phyloP scores from a whole-genome alignment of 2,888 invertebrate species.

The Agrotis segetum region DNA sequence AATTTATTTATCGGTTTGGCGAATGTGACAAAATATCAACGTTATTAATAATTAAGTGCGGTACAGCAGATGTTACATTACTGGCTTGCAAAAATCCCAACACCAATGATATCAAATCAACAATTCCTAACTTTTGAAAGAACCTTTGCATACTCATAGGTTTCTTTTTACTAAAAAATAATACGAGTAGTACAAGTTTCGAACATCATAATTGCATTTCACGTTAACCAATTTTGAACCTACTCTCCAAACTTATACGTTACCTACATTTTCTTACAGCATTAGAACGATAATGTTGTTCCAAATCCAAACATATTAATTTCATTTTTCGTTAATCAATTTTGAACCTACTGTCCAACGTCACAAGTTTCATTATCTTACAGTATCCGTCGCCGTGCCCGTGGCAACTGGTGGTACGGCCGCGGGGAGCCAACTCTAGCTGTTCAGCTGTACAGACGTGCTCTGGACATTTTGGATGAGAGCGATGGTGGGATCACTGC shows the following conservation, averaged over 20 bases:
- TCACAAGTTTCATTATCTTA: conserved; percentile 24
- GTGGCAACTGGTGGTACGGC: conserved; percentile 98
- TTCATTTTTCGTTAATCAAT: neutral
- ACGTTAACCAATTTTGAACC: neutral
- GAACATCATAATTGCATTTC: neutral
- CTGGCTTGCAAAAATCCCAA: neutral
- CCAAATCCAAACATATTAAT: neutral
- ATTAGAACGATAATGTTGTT: too few species aligned
- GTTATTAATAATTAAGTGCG: too few species aligned
- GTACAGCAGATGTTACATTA: neutral
- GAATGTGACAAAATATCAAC: neutral
- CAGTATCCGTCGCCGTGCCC: conserved; percentile 91
- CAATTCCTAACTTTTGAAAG: neutral
- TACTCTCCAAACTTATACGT: too few species aligned
- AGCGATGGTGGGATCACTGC: conserved; percentile 92
- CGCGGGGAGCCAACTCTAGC: conserved; percentile 95
- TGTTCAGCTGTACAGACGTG: conserved; percentile 96
- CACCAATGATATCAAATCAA: neutral
- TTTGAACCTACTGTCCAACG: neutral
- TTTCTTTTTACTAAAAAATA: neutral
- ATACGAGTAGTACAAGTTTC: neutral
- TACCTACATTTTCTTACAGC: too few species aligned
- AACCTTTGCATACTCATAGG: neutral
- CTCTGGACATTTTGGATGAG: conserved; percentile 95
- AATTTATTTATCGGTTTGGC: neutral